Percentiles rank a stretch among this genome's conserved stretches.
These are phyloP conservation scores for Acanthosepion pharaonis DNA, from an alignment of 2,888 invertebrate species.

Conservation along the genomic window DNA sequence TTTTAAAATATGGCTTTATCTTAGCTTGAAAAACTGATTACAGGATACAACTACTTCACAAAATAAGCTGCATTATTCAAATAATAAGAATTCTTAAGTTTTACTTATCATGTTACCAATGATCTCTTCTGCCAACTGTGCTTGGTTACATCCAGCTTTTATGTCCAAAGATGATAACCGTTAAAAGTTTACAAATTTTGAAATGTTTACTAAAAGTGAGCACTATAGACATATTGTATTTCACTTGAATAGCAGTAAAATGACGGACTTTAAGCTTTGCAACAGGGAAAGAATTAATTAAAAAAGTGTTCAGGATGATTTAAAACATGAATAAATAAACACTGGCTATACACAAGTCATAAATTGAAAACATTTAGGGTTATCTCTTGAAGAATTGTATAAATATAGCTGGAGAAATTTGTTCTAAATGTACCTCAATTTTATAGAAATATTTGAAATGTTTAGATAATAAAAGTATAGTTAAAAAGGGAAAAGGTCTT, in stretches of 20 bases:
- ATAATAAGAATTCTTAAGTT: too few relatives aligned
- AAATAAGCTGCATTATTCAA: too few relatives aligned
- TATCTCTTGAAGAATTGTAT: background rate
- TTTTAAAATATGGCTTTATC: too few relatives aligned
- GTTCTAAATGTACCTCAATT: background rate
- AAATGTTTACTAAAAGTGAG: background rate
- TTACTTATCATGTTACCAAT: too few relatives aligned
- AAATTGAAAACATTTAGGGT: too few relatives aligned
- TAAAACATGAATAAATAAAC: background rate
- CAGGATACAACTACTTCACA: too few relatives aligned
- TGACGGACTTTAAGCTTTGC: background rate
- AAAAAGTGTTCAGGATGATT: background rate
- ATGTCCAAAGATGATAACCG: too few relatives aligned
- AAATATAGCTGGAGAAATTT: background rate
- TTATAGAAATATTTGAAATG: background rate
- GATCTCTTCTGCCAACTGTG: too few relatives aligned
- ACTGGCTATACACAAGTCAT: background rate
- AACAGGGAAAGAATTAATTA: background rate
- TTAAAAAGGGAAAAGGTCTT: background rate
- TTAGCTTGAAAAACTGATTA: too few relatives aligned
- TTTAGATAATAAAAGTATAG: background rate
- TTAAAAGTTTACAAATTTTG: background rate
- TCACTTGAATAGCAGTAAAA: too few relatives aligned
- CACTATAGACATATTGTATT: background rate
- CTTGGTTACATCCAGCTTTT: too few relatives aligned